Evolutionary conservation across 2,888 invertebrate genomes (phyloP), one percentile per base, ranked within the genome.

Genomic region (Noctua pronuba): DNA sequence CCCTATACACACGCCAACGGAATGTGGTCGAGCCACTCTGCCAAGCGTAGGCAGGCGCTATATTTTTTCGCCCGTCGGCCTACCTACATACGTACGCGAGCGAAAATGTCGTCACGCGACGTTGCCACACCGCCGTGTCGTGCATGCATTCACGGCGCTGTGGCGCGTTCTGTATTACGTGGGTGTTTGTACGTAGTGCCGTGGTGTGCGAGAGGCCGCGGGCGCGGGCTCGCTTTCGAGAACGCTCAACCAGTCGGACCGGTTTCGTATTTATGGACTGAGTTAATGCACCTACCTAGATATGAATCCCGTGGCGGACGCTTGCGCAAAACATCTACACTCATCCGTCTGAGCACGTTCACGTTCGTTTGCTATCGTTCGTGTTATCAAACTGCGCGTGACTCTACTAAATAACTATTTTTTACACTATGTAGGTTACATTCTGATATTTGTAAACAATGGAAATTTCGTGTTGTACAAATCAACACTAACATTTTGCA

Each of bases 81-180:
- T 95, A 95, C 95, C 95, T 95, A 96, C 95, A 95, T 95, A 95
- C 96, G 95, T 95, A 95, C 94, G 94, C 95, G 94, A 95, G 96
- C 97, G 96, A 97, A 97, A 96, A 97, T 97, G 97, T 97, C 97
- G 97, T 97, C 97, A 97, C 95, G 96, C 97, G 95, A 94, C 95
- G 97, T 97, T 97, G 97, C 97, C 97, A 94, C 93, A 92, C 95
- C 94, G 95, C 85, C 88, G 88, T 92, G 92, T 94, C 94, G 95
- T 95, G 95, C 94, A 93, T 95, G 95, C 95, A 95, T 94, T 94
- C 94, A 95, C 94, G 90, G 93, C 89, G 92, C 92, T 90, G 89
- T 87, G 90, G 90, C 92, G 93, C 94, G 94, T 93, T 94, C 69
- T 91, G 92, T 92, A 91, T 93, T 95, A 95, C 95, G 96, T 96